phyloP scores from a whole-genome alignment of 2,888 invertebrate genomes.

The Hesperia comma region DNA sequence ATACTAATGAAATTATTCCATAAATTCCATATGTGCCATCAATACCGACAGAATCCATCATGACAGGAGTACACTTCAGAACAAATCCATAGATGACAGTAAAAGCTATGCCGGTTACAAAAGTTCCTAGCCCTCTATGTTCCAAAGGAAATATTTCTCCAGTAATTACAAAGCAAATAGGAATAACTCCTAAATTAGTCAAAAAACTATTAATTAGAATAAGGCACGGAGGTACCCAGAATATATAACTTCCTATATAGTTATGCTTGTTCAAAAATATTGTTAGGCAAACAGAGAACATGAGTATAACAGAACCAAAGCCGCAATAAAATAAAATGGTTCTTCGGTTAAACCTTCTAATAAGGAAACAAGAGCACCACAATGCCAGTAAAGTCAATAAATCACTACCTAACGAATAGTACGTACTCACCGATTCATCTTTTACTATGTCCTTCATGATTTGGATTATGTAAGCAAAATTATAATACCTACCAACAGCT shows the following conservation, averaged over 20 bases:
- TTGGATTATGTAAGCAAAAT: conserved; percentile 48
- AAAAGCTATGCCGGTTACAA: conserved; percentile 47
- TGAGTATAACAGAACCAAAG: conserved; percentile 41
- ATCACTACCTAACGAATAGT: conserved; percentile 49
- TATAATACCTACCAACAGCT: conserved; percentile 49
- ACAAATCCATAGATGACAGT: conserved; percentile 43
- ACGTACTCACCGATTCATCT: conserved; percentile 45
- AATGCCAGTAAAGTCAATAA: conserved; percentile 45
- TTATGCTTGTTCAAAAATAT: conserved; percentile 15
- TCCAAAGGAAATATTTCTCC: conserved; percentile 53
- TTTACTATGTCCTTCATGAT: conserved; percentile 49
- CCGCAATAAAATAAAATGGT: conserved; percentile 48
- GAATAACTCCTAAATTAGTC: conserved; percentile 49
- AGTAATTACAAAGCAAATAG: conserved; percentile 47
- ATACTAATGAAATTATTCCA: neutral
- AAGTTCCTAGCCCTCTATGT: conserved; percentile 47
- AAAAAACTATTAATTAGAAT: conserved; percentile 47
- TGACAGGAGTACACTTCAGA: conserved; percentile 49
- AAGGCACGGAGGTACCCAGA: conserved; percentile 40
- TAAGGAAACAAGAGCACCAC: conserved; percentile 43
- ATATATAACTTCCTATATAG: neutral
- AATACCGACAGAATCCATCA: conserved; percentile 46
- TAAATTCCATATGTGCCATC: conserved; percentile 44
- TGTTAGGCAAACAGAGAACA: conserved; percentile 45
- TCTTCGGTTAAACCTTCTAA: conserved; percentile 47